Conservation (phyloP, 2,797 vertebrate genomes). For the Malurus splendens region DNA sequence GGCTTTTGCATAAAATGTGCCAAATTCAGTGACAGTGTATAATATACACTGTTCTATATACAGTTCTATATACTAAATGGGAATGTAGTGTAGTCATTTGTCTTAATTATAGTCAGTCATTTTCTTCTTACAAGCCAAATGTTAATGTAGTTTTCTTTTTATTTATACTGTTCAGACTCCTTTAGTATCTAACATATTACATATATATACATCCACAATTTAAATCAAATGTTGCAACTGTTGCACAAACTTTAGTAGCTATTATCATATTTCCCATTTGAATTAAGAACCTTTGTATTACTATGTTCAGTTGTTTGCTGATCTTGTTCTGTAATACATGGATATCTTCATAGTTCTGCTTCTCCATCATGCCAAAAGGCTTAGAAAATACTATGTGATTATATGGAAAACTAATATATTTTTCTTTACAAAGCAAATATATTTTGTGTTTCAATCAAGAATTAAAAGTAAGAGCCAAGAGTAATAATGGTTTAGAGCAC, state of each 20-base stretch:
- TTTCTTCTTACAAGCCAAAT: conserved; percentile 4
- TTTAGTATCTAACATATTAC: neutral
- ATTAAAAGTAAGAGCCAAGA: neutral
- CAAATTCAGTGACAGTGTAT: neutral
- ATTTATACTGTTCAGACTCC: neutral
- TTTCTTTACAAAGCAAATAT: neutral
- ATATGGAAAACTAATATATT: neutral
- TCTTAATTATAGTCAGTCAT: conserved; percentile 17
- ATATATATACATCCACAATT: neutral
- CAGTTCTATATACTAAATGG: neutral
- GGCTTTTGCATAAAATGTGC: conserved; percentile 17
- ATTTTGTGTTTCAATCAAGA: neutral
- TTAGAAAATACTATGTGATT: neutral
- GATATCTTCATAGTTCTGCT: neutral
- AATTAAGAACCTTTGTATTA: neutral
- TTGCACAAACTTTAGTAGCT: neutral
- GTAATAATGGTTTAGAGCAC: neutral
- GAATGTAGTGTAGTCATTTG: neutral
- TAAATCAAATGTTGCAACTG: neutral
- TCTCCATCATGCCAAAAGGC: neutral
- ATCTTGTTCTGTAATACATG: neutral
- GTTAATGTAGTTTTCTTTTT: neutral
- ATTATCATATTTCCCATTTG: neutral
- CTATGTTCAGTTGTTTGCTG: neutral
- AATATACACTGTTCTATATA: too few relatives aligned